A percentile compares a stretch with the other conserved stretches of the same genome.
Evolutionary conservation across 2,888 invertebrate species (phyloP).

Genomic region (Trichogramma evanescens): DNA sequence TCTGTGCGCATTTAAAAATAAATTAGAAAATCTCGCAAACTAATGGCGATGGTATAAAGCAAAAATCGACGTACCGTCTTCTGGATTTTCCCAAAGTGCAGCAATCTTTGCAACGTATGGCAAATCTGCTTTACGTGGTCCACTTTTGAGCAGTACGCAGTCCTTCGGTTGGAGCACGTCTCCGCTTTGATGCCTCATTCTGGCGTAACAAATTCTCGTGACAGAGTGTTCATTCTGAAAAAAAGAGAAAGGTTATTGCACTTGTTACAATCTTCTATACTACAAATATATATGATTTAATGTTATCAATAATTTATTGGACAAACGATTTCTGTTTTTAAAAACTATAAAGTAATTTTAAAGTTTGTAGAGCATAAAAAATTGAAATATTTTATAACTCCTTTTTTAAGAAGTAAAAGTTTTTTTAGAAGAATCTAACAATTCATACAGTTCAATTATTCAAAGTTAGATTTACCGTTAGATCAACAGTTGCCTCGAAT

Average conservation of each 20-base stretch:
- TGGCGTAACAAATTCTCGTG: slow-evolving; percentile 76
- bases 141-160: slow-evolving; percentile 86
- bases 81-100: slow-evolving; percentile 89
- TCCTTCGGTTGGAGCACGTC: slow-evolving; percentile 80
- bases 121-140: slow-evolving; percentile 72
- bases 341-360: background rate
- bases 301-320: background rate
- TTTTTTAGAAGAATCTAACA: background rate
- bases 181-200: slow-evolving; percentile 80
- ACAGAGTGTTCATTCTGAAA: slow-evolving; percentile 70
- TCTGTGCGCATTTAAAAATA: background rate
- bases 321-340: too few relatives aligned
- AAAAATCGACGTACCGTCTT: slow-evolving; percentile 62
- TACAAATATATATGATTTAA: background rate
- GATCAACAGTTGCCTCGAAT: slow-evolving; percentile 75
- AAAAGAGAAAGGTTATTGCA: slow-evolving; percentile 10
- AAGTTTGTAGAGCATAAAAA: background rate
- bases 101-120: slow-evolving; percentile 94
- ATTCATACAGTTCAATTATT: background rate
- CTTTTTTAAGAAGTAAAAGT: background rate
- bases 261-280: slow-evolving; percentile 2
- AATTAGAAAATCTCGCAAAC: background rate
- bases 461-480: slow-evolving; percentile 60
- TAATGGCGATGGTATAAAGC: background rate
- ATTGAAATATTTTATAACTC: background rate